Percentiles rank a stretch among this genome's conserved stretches.
Evolutionary conservation across 1,140 invertebrate genomes (phyloP).

Genomic region (Arion vulgaris): DNA sequence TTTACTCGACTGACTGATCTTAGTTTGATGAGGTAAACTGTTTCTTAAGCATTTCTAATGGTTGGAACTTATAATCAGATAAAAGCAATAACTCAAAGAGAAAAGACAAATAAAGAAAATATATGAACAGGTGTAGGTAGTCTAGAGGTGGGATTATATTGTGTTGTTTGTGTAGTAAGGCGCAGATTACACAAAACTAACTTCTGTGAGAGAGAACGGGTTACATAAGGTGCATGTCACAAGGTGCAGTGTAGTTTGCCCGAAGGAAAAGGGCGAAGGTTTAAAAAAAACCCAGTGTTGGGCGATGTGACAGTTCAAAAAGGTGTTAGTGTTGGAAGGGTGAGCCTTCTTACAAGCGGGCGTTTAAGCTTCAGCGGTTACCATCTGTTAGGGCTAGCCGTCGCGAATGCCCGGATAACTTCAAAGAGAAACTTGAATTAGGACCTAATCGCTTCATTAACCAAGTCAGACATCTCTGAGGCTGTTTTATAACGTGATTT

Average conservation of each 20-base stretch:
- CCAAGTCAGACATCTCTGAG: not conserved
- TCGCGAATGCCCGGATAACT: not conserved
- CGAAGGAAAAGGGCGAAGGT: not conserved
- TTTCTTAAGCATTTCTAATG: constrained; percentile 4
- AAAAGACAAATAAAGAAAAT: not conserved
- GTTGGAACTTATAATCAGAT: not conserved
- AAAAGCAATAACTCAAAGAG: not conserved
- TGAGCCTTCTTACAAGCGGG: not conserved
- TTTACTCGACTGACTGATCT: constrained; percentile 11
- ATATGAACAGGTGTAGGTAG: not conserved
- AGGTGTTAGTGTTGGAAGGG: not conserved
- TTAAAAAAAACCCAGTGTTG: not conserved
- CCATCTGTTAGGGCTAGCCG: not conserved
- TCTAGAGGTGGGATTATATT: not conserved
- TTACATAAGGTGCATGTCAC: not conserved
- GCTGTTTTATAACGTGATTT: not conserved
- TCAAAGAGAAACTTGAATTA: not conserved
- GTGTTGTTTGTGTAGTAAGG: not conserved
- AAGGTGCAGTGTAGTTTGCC: not conserved
- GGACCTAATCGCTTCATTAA: not conserved
- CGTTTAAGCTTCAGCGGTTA: not conserved
- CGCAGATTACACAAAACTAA: not conserved
- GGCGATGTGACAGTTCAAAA: not conserved
- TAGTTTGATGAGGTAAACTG: not conserved
- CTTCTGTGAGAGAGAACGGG: not conserved